These are phyloP conservation scores for Hydriomena furcata DNA, from an alignment of 2,888 invertebrate genomes.

Conservation along the genomic window DNA sequence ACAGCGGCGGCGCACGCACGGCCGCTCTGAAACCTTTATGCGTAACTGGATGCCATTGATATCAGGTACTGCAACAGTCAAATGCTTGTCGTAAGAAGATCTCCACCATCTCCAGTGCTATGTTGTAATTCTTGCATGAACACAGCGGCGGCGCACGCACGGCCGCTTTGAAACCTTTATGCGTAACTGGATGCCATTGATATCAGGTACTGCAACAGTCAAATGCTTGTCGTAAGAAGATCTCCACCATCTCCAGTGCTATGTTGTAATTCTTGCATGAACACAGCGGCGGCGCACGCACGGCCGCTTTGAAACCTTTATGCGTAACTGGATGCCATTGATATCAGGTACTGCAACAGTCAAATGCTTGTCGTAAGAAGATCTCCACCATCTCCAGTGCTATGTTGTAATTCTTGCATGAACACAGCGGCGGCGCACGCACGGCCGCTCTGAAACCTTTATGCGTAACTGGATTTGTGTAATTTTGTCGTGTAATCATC, in stretches of 20 bases:
- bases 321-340: constrained; percentile 38
- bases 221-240: background rate
- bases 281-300: constrained; percentile 41
- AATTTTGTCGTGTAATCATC: constrained; percentile 20
- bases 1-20: constrained; percentile 40
- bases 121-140: constrained; percentile 56
- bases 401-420: constrained; percentile 53
- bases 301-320: constrained; percentile 42
- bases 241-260: background rate
- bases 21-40: constrained; percentile 43
- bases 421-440: constrained; percentile 43
- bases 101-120: background rate
- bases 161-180: constrained; percentile 42
- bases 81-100: background rate
- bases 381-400: background rate
- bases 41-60: constrained; percentile 37
- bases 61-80: too few species aligned
- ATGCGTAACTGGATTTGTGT: constrained; percentile 39
- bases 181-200: constrained; percentile 38
- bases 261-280: constrained; percentile 56
- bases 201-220: too few species aligned
- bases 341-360: too few species aligned
- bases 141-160: constrained; percentile 41
- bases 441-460: constrained; percentile 41
- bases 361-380: background rate